Evolutionary conservation across 2,797 vertebrate species (phyloP), one percentile per base, ranked within the genome.

Genomic region (Pteronotus mesoamericanus): DNA sequence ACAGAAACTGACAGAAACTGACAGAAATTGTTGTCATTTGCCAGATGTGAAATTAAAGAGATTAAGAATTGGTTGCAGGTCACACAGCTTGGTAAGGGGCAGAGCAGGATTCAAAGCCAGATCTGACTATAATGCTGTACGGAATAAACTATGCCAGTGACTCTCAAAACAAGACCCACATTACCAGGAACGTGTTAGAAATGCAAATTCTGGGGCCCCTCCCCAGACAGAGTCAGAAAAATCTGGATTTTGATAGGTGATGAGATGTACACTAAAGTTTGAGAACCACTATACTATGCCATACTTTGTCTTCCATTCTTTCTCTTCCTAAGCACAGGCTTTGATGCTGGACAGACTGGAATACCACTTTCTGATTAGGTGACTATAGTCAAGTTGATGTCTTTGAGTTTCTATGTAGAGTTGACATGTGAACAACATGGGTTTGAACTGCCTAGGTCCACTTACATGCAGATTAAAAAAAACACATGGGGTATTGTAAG

Each of bases 221-320:
- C 18, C 51, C 22, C 22, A 32, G 4, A 32, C 6, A 0, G 32
- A 74, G 19, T 86, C 22, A 39, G 89, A 77, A 57, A 34, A 5
- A 4, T 59, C 82, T 37, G 77, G 51, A 29, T 34, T 48, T 46
- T n/a, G 44, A 34, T 37, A 19, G 4, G 57, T 22, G 42, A 44
- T 57, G 18, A 57, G 37, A 59, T 12, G 6, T 16, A 8, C 21
- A 3, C 2, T 21, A 0, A 42, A 44, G 7, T 22, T 26, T 37
- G 34, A 68, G 34, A 42, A 46, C 24, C 34, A 15, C 9, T 1
- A 2, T 34, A 6, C 34, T 11, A 7, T 0, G 0, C 22, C 59
- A 22, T 0, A 5, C 10, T 69, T 39, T n/a, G 24, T 79, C 55
- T 68, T 37, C 61, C 44, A 16, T 6, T 26, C 48, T 57, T 85